A percentile compares a stretch with the other conserved stretches of the same genome.
Evolutionary conservation across 2,888 invertebrate species (phyloP).

Genomic region (Platycheirus rosarum): DNA sequence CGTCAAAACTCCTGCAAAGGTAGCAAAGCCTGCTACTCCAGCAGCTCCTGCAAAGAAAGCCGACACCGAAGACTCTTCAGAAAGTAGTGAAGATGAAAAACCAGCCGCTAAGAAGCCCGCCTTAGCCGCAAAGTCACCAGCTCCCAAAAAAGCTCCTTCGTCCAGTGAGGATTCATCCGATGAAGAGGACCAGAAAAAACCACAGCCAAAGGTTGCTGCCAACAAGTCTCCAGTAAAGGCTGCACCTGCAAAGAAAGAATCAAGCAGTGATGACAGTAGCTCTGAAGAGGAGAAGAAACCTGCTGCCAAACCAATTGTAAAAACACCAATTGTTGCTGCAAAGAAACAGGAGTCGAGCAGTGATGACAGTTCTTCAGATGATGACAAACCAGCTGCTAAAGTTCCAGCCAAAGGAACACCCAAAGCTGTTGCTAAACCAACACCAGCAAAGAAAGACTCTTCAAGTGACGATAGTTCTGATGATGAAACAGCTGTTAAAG

Average conservation of each 20-base stretch:
- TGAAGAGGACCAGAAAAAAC: conserved; percentile 73
- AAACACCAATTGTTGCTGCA: conserved; percentile 67
- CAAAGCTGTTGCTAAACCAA: conserved; percentile 3
- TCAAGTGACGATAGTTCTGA: conserved; percentile 77
- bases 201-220: conserved; percentile 63
- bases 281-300: conserved; percentile 59
- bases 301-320: conserved; percentile 56
- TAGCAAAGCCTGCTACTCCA: conserved; percentile 68
- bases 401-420: neutral
- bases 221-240: conserved; percentile 69
- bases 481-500: conserved; percentile 77
- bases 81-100: conserved; percentile 75
- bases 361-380: conserved; percentile 75
- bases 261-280: conserved; percentile 78
- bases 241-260: conserved; percentile 72
- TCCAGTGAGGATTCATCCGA: conserved; percentile 77
- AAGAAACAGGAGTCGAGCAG: conserved; percentile 75
- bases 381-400: conserved; percentile 26
- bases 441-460: conserved; percentile 68
- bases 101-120: neutral
- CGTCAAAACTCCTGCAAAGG: conserved; percentile 75
- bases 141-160: conserved; percentile 24
- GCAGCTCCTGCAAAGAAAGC: conserved; percentile 48
- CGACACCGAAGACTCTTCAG: conserved; percentile 78
- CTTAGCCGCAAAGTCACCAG: conserved; percentile 38